A percentile compares a stretch with the other conserved stretches of the same genome.
These are phyloP conservation scores for Meda fulgida DNA, from an alignment of 2,797 vertebrate genomes.

Conservation along the genomic window DNA sequence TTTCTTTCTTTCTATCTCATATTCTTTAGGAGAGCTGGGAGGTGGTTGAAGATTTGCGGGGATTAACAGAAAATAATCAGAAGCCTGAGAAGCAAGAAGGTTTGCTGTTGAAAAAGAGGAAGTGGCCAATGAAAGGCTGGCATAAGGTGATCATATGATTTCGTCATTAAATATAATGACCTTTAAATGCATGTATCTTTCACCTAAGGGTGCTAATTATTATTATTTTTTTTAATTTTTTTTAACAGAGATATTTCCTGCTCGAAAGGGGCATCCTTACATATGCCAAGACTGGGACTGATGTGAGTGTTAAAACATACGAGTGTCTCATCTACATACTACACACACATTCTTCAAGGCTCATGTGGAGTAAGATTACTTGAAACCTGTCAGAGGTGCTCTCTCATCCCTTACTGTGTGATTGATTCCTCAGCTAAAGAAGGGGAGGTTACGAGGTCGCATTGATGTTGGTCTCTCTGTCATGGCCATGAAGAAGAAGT, in stretches of 20 bases:
- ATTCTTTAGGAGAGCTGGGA: conserved; percentile 93
- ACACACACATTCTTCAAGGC: conserved; percentile 9
- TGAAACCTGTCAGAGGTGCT: not conserved
- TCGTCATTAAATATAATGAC: not conserved
- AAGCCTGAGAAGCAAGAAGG: conserved; percentile 90
- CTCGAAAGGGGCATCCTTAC: conserved; percentile 95
- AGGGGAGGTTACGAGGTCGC: conserved; percentile 92
- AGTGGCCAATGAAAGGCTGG: conserved; percentile 99
- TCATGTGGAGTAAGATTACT: conserved; percentile 10
- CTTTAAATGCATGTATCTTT: not conserved
- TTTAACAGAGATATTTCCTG: conserved; percentile 89
- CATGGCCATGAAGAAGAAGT: conserved; percentile 96
- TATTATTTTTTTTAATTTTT: not conserved
- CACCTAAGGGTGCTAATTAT: not conserved
- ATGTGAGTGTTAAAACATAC: conserved; percentile 81
- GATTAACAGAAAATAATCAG: conserved; percentile 82
- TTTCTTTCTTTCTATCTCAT: not conserved
- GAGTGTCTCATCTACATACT: not conserved
- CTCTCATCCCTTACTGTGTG: conserved; percentile 19
- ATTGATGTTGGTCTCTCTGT: conserved; percentile 97
- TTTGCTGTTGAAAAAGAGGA: conserved; percentile 93
- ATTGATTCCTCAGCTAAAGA: conserved; percentile 80
- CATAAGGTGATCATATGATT: conserved; percentile 86
- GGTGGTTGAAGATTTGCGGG: conserved; percentile 91
- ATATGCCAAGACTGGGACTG: conserved; percentile 87